Evolutionary conservation across 23 tunicate species (phyloP).

Genomic region (Trididemnum nubilum): DNA sequence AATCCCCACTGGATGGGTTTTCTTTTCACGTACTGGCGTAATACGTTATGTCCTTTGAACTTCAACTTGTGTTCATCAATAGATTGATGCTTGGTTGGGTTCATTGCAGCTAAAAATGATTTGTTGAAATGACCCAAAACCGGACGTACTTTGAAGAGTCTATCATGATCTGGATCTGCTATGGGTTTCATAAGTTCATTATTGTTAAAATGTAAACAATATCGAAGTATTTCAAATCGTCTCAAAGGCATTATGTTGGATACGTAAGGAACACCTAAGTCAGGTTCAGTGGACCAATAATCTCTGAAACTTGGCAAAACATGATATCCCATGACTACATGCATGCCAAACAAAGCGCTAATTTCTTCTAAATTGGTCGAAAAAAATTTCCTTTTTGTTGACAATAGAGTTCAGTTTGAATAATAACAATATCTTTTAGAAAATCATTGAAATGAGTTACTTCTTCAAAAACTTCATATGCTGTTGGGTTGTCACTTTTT

Average conservation of each 20-base stretch:
- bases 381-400: conserved; percentile 17
- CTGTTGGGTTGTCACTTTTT: background rate
- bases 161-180: background rate
- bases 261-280: background rate
- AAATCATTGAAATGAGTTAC: background rate
- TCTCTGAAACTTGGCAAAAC: conserved; percentile 11
- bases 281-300: conserved; percentile 17
- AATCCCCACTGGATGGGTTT: conserved; percentile 21
- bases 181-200: background rate
- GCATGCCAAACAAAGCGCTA: conserved; percentile 12
- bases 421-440: background rate
- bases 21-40: conserved; percentile 25
- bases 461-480: background rate
- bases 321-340: conserved; percentile 20
- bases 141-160: conserved; percentile 1
- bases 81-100: conserved; percentile 3
- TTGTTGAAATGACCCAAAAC: conserved; percentile 5
- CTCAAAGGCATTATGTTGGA: conserved; percentile 16
- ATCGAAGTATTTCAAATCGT: conserved; percentile 6
- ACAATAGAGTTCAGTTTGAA: conserved; percentile 3
- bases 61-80: conserved; percentile 23
- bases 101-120: background rate
- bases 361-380: background rate
- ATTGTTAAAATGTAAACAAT: conserved; percentile 3
- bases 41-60: conserved; percentile 8